Evolutionary conservation across 2,888 invertebrate species (phyloP).

Genomic region (Podabrus alpinus): DNA sequence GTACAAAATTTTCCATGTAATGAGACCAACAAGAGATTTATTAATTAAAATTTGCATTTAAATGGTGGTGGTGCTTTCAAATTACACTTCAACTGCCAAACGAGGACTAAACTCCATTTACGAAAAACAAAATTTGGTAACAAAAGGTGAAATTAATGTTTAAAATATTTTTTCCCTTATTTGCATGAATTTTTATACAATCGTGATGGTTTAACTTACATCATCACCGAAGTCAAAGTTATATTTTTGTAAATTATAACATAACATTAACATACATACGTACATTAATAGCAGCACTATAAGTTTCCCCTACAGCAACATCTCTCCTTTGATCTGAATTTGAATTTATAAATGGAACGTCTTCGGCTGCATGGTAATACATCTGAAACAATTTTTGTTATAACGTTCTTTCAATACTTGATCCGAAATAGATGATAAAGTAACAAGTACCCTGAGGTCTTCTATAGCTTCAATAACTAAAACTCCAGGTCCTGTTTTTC

Average conservation of each 20-base stretch:
- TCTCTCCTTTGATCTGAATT: constrained; percentile 55
- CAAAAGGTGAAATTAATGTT: background rate
- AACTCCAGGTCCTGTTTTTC: constrained; percentile 57
- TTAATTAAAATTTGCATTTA: background rate
- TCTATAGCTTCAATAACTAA: constrained; percentile 57
- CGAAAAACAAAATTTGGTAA: background rate
- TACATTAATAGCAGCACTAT: constrained; percentile 51
- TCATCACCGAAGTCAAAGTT: background rate
- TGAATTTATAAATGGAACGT: constrained; percentile 62
- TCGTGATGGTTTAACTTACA: background rate
- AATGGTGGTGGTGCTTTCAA: background rate
- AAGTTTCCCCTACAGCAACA: constrained; percentile 50
- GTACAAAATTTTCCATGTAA: background rate
- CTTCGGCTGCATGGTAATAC: constrained; percentile 64
- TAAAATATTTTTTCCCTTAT: background rate
- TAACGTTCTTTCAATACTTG: background rate
- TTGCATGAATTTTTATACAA: background rate
- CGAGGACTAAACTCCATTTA: background rate
- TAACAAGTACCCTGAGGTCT: constrained; percentile 53
- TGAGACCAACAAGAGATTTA: background rate
- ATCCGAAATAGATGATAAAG: background rate
- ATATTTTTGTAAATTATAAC: background rate
- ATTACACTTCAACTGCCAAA: background rate
- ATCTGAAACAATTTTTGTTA: constrained; percentile 53
- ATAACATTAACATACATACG: constrained; percentile 43